Conservation (phyloP, 2,888 invertebrate species). For the Hirtodrosophila duncani region DNA sequence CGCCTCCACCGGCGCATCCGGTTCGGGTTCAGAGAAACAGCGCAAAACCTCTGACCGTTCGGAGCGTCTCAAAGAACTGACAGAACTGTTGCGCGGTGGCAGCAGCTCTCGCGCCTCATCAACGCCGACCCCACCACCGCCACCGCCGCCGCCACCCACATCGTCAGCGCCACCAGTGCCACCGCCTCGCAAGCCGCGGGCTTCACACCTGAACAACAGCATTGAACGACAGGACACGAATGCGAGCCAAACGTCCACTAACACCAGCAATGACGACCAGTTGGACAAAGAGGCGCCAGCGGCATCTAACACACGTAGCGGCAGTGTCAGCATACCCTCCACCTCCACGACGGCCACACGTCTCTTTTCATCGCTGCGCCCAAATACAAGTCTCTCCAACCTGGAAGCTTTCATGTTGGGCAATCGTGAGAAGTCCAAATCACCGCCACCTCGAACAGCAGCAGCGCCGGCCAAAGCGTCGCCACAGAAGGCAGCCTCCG, state of each 20-base stretch:
- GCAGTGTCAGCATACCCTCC: slow-evolving; percentile 17
- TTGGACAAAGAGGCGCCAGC: slow-evolving; percentile 16
- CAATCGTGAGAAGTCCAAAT: slow-evolving; percentile 70
- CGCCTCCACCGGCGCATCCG: slow-evolving; percentile 27
- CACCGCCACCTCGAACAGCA: slow-evolving; percentile 49
- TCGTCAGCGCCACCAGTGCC: slow-evolving; percentile 81
- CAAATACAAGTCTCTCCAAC: slow-evolving; percentile 76
- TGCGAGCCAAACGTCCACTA: slow-evolving; percentile 28
- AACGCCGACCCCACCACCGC: slow-evolving; percentile 80
- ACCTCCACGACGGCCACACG: slow-evolving; percentile 47
- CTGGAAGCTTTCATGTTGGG: slow-evolving; percentile 72
- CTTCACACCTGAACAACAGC: slow-evolving; percentile 79
- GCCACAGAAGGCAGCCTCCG: slow-evolving; percentile 13
- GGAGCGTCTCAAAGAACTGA: slow-evolving; percentile 86
- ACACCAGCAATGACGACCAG: slow-evolving; percentile 12
- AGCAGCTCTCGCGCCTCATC: slow-evolving; percentile 76
- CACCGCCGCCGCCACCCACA: slow-evolving; percentile 80
- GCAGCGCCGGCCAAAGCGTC: slow-evolving; percentile 28
- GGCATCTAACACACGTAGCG: slow-evolving; percentile 12
- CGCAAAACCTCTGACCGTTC: slow-evolving; percentile 82
- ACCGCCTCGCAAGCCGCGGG: slow-evolving; percentile 79
- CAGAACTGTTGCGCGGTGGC: slow-evolving; percentile 85
- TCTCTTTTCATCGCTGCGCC: slow-evolving; percentile 59
- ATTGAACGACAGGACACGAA: slow-evolving; percentile 63
- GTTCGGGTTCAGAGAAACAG: slow-evolving; percentile 53